phyloP scores from a whole-genome alignment of 2,888 invertebrate genomes.

The Stomorhina lunata region DNA sequence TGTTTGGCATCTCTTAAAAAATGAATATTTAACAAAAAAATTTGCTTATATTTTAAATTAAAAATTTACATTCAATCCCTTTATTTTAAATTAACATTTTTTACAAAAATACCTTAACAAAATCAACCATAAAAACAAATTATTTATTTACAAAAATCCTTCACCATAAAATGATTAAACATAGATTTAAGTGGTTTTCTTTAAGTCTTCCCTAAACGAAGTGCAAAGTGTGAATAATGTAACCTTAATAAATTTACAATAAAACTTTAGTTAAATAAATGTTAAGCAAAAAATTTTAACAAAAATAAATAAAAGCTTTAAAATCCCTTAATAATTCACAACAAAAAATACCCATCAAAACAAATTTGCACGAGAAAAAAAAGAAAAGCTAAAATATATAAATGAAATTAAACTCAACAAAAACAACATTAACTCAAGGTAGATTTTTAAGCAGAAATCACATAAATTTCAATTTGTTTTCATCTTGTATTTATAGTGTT shows the following conservation, averaged over 20 bases:
- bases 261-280: conserved; percentile 47
- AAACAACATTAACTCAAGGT: conserved; percentile 38
- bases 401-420: conserved; percentile 36
- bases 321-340: conserved; percentile 42
- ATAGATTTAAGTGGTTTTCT: background rate
- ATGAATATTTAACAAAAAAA: no score
- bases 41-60: no score
- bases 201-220: conserved; percentile 11
- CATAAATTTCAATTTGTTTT: conserved; percentile 66
- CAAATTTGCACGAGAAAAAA: conserved; percentile 23
- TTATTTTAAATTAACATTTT: no score
- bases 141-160: conserved; percentile 12
- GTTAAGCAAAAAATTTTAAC: conserved; percentile 19
- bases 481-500: conserved; percentile 61
- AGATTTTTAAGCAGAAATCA: conserved; percentile 60
- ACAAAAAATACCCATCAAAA: conserved; percentile 60
- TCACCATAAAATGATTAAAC: background rate
- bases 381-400: background rate
- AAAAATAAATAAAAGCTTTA: conserved; percentile 3
- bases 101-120: background rate
- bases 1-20: no score
- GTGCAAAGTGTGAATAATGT: conserved; percentile 68
- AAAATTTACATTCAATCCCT: no score
- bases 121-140: background rate
- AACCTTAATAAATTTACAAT: conserved; percentile 62